Percentiles rank a stretch among this genome's conserved stretches.
Evolutionary conservation across 2,113 vertebrate species (phyloP).

Genomic region (Peromyscus polionotus): DNA sequence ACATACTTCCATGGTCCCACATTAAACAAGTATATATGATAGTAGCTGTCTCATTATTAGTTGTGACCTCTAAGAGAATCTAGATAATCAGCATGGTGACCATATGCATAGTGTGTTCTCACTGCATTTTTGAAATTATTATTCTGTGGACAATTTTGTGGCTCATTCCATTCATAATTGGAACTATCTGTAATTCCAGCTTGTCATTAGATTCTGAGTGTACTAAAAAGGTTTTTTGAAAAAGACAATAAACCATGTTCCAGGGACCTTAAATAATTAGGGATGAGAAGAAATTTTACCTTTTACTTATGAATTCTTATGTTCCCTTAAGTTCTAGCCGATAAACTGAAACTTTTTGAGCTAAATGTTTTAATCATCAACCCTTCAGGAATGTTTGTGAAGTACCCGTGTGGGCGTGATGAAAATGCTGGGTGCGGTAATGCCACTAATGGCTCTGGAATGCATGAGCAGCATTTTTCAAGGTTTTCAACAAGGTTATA

Average conservation of each 20-base stretch:
- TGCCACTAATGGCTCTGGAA: neutral
- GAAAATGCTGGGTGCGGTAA: neutral
- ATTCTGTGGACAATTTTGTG: neutral
- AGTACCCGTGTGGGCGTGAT: neutral
- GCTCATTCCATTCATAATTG: slow-evolving; percentile 13
- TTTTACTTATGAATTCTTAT: slow-evolving; percentile 31
- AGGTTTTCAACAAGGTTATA: slow-evolving; percentile 22
- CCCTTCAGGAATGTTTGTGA: neutral
- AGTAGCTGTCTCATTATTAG: neutral
- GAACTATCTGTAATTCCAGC: slow-evolving; percentile 20
- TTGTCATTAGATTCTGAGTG: slow-evolving; percentile 22
- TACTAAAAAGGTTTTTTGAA: slow-evolving; percentile 43
- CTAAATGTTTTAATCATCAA: slow-evolving; percentile 58
- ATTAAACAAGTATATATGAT: neutral
- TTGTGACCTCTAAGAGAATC: neutral
- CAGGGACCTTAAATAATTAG: slow-evolving; percentile 53
- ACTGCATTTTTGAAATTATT: neutral
- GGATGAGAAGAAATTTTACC: neutral
- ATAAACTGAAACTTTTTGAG: neutral
- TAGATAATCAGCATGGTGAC: neutral
- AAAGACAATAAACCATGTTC: slow-evolving; percentile 22
- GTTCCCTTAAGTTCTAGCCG: neutral
- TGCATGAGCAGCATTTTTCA: slow-evolving; percentile 1
- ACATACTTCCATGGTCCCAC: neutral
- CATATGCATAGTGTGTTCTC: neutral